Conservation (phyloP, 2,797 vertebrate species). For the Babyrousa celebensis region DNA sequence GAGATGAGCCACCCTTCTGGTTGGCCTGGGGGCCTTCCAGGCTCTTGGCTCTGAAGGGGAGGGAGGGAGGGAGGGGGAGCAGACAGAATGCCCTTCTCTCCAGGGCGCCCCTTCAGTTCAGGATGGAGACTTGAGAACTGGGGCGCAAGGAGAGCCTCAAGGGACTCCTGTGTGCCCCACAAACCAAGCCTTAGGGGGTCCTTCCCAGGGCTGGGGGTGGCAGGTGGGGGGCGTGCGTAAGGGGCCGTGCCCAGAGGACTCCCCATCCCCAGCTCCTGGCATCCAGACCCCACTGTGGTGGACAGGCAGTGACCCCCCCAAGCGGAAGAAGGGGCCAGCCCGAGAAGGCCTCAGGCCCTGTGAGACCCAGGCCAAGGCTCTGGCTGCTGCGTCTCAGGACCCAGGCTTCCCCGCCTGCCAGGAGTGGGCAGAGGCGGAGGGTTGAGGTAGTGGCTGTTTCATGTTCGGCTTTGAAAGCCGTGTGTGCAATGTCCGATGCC, state of each 20-base stretch:
- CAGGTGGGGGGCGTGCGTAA: no score
- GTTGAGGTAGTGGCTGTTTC: fast-evolving
- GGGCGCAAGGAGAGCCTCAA: fast-evolving
- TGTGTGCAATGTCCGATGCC: background rate
- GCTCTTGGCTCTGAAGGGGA: background rate
- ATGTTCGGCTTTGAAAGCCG: background rate
- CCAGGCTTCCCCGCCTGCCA: background rate
- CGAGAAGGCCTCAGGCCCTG: no score
- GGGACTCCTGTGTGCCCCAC: fast-evolving
- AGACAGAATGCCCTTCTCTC: no score
- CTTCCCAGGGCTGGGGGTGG: background rate
- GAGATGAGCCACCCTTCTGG: fast-evolving
- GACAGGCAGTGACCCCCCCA: background rate
- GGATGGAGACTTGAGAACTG: background rate
- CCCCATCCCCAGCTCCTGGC: background rate
- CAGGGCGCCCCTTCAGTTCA: background rate
- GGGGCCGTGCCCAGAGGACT: fast-evolving
- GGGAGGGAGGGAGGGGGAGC: background rate
- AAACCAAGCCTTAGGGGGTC: background rate
- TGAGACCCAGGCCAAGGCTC: background rate
- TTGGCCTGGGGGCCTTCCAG: background rate
- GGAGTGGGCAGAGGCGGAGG: background rate
- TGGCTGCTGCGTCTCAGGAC: background rate
- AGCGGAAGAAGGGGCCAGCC: background rate
- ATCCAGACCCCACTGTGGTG: no score